phyloP scores from a whole-genome alignment of 2,113 vertebrate species.

The Melozone crissalis region DNA sequence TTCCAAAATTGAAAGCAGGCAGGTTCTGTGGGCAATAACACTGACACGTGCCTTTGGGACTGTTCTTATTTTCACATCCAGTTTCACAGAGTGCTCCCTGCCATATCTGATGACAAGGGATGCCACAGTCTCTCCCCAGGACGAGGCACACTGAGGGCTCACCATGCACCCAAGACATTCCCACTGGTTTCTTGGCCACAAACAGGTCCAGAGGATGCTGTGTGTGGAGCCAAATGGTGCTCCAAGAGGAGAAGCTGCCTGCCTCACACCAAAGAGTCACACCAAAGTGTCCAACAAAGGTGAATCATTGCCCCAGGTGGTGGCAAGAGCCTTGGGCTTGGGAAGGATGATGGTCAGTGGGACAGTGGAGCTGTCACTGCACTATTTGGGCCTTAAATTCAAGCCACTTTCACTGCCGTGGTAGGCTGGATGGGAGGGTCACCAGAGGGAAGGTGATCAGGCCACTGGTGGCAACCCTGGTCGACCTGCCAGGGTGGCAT shows the following conservation, averaged over 20 bases:
- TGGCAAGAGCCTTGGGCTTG: background rate
- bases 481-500: background rate
- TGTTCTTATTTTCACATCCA: background rate
- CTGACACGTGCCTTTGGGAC: accelerated
- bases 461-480: background rate
- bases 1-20: background rate
- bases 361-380: background rate
- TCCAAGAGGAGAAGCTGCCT: background rate
- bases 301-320: background rate
- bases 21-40: background rate
- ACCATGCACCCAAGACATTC: accelerated
- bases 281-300: background rate
- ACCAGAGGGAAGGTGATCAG: background rate
- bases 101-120: background rate
- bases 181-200: background rate
- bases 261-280: background rate
- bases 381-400: background rate
- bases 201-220: background rate
- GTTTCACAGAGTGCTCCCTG: background rate
- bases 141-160: background rate
- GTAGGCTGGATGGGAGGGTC: background rate
- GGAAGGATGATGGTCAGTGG: background rate
- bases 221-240: background rate
- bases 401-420: background rate
- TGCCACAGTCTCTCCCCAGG: background rate